A percentile compares a stretch with the other conserved stretches of the same genome.
Evolutionary conservation across 2,113 vertebrate species (phyloP).

Genomic region (Chauna torquata): DNA sequence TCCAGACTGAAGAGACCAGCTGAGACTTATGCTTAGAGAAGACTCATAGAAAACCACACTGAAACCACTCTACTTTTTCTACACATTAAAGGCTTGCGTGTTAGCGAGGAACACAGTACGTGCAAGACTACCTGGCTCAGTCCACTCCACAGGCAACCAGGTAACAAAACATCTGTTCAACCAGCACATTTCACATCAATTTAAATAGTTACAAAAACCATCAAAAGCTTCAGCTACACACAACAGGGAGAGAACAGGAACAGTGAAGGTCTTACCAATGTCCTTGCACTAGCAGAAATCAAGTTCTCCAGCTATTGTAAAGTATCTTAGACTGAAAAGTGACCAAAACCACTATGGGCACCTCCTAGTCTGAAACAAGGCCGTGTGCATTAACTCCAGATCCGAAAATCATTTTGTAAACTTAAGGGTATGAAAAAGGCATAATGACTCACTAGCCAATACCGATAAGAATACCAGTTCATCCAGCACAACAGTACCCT

Average conservation of each 20-base stretch:
- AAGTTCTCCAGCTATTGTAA: neutral
- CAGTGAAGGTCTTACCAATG: neutral
- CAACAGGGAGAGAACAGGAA: neutral
- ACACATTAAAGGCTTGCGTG: neutral
- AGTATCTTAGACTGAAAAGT: neutral
- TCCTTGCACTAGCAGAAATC: neutral
- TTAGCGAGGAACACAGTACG: rapidly evolving
- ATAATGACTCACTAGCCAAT: neutral
- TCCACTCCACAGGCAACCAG: neutral
- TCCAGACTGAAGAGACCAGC: neutral
- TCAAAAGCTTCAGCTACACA: neutral
- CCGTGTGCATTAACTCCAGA: neutral
- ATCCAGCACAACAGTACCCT: neutral
- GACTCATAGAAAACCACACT: neutral
- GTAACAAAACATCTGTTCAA: neutral
- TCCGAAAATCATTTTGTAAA: neutral
- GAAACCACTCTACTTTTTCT: neutral
- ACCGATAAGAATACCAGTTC: neutral
- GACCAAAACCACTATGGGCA: neutral
- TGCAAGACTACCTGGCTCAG: neutral
- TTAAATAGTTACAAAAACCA: neutral
- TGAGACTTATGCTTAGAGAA: neutral
- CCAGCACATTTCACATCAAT: neutral
- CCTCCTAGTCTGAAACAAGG: neutral
- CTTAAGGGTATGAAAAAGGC: neutral